Conservation (phyloP, 2,888 invertebrate species). For the Limnephilus rhombicus region DNA sequence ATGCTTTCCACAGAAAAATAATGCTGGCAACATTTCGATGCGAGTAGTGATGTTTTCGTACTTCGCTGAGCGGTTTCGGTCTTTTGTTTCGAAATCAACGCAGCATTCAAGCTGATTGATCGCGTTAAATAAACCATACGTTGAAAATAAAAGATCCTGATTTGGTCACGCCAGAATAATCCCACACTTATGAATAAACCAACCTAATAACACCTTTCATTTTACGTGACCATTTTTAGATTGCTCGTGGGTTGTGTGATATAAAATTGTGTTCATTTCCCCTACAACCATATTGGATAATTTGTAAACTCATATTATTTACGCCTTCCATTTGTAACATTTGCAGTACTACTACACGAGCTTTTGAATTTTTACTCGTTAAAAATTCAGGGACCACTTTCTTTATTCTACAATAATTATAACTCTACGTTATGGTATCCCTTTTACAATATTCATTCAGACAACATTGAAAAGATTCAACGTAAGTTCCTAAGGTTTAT, state of each 20-base stretch:
- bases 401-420: too few relatives aligned
- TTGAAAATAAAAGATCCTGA: background rate
- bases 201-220: constrained; percentile 1
- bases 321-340: background rate
- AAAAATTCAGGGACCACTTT: background rate
- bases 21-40: background rate
- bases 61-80: background rate
- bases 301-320: background rate
- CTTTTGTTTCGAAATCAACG: background rate
- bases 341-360: background rate
- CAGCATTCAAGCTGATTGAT: background rate
- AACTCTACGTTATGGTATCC: too few relatives aligned
- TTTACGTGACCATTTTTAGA: background rate
- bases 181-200: background rate
- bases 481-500: too few relatives aligned
- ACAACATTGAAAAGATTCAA: too few relatives aligned
- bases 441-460: too few relatives aligned
- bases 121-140: background rate
- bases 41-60: background rate
- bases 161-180: background rate
- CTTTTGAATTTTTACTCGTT: background rate
- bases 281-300: background rate
- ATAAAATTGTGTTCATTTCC: background rate
- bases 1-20: background rate
- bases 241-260: background rate